phyloP scores from a whole-genome alignment of 2,113 vertebrate genomes.

The Uria aalge region DNA sequence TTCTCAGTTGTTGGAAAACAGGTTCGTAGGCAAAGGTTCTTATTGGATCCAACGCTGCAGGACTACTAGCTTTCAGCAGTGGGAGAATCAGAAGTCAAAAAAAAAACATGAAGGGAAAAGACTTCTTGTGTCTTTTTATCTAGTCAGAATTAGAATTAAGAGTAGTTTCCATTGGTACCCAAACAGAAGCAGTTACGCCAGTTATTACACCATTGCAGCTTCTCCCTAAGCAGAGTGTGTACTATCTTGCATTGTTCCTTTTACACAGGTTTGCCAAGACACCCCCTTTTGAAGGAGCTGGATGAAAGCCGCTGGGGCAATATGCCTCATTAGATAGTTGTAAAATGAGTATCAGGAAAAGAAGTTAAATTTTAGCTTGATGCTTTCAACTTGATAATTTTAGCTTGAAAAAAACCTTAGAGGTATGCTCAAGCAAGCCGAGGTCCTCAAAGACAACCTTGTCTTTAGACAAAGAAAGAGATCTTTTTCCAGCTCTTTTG shows the following conservation, averaged over 20 bases:
- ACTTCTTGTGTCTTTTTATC: not conserved
- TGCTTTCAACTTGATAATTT: not conserved
- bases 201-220: not conserved
- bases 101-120: not conserved
- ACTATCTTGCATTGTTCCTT: not conserved
- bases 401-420: not conserved
- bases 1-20: not conserved
- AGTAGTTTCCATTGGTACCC: not conserved
- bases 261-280: not conserved
- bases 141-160: not conserved
- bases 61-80: not conserved
- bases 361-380: not conserved
- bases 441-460: not conserved
- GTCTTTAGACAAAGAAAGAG: not conserved
- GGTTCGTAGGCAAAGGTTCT: not conserved
- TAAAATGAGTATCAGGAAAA: not conserved
- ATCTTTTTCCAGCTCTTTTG: not conserved
- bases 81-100: not conserved
- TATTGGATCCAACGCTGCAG: not conserved
- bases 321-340: not conserved
- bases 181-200: not conserved
- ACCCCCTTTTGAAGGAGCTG: not conserved
- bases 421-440: not conserved
- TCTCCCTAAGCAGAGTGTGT: not conserved
- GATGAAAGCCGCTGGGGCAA: not conserved